Percentiles rank a stretch among this genome's conserved stretches.
Conservation (phyloP, 2,888 invertebrate species). For the Agriopis aurantiaria region DNA sequence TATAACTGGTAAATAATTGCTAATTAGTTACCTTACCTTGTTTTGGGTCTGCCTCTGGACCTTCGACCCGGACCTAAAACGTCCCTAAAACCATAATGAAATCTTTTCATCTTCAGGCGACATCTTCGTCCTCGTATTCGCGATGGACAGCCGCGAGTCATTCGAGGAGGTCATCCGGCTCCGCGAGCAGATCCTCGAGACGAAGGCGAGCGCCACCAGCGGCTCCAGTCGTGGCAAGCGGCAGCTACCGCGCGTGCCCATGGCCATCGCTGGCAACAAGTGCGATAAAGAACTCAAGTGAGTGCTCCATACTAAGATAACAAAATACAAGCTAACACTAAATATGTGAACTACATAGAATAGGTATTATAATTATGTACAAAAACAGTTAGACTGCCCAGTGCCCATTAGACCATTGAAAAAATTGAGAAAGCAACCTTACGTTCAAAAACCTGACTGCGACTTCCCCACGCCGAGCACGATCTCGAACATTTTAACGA, state of each 20-base stretch:
- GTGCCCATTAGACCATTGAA: no score
- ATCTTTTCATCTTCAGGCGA: slow-evolving; percentile 86
- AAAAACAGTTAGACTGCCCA: no score
- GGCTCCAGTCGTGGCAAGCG: slow-evolving; percentile 87
- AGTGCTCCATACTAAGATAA: slow-evolving; percentile 51
- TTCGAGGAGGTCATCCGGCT: slow-evolving; percentile 94
- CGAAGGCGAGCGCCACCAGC: slow-evolving; percentile 91
- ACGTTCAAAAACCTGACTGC: no score
- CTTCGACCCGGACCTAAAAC: neutral
- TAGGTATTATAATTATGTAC: no score
- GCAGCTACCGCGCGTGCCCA: slow-evolving; percentile 91
- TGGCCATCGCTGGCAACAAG: slow-evolving; percentile 96
- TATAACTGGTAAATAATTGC: no score
- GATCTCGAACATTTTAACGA: no score
- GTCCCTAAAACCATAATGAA: neutral
- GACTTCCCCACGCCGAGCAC: no score
- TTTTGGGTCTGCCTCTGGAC: no score
- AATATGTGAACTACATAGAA: no score
- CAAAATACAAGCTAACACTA: no score
- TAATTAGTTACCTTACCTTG: no score
- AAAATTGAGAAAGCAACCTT: no score
- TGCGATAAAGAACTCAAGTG: slow-evolving; percentile 93
- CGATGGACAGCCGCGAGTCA: slow-evolving; percentile 94
- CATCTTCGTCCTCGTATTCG: slow-evolving; percentile 93
- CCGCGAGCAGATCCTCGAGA: slow-evolving; percentile 93